Evolutionary conservation across 2,113 vertebrate species (phyloP), one percentile per base, ranked within the genome.

Genomic region (Plotosus lineatus): DNA sequence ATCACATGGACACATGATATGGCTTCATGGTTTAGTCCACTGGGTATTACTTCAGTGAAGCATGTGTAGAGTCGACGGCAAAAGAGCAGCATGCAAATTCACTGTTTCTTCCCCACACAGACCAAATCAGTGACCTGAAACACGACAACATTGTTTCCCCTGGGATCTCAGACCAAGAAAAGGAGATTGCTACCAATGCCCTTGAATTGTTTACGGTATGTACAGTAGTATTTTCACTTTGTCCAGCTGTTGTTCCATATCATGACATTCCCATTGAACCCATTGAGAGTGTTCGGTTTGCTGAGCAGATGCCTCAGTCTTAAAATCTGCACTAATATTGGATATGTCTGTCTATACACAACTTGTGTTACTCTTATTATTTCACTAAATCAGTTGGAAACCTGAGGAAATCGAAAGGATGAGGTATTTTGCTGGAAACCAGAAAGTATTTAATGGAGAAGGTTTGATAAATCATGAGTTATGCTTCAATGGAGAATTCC

Each of bases 131-230:
- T 0, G 95, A 98, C 86, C 28, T 75, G 21, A 98, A 96, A 80
- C 94, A 95, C 21, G 97, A 98, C 86, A 92, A 86, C 86, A 88
- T 92, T 0, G 86, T 92, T 33, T 92, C 94, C 33, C 91, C 96
- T 69, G 97, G 93, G 69, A 93, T 95, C 86, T 94, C 96, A 1
- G 96, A 98, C 89, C 95, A 96, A 80, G 97, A 98, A 84, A 99
- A 96, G 86, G 96, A 97, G 46, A 85, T 96, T 83, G 96, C 98
- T 0, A 89, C 90, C 61, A 94, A 81, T 44, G 96, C 97, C 1
- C 91, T 95, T 76, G 95, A 98, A 78, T 95, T 95, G 7, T 99
- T 98, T 88, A 85, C 88, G 90, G 98, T 99, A 93, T 94, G 69
- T 36, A 73, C 40, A 26, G 40, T 26, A n/a, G n/a, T n/a, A n/a